A percentile compares a stretch with the other conserved stretches of the same genome.
phyloP scores from a whole-genome alignment of 2,888 invertebrate genomes.

The Zhuqinia jingwanae region DNA sequence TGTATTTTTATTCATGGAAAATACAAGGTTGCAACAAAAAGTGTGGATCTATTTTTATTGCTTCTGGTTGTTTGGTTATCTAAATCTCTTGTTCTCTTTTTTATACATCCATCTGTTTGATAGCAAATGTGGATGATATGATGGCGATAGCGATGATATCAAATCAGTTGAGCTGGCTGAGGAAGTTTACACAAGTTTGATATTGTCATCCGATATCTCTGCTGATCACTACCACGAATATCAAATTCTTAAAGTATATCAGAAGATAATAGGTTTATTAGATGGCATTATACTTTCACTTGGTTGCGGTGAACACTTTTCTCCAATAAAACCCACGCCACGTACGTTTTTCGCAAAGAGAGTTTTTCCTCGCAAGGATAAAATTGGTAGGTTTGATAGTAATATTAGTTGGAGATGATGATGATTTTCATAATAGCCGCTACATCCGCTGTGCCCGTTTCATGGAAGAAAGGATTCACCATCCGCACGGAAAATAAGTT shows the following conservation, averaged over 20 bases:
- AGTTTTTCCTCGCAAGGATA: too few relatives aligned
- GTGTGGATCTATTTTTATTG: not conserved
- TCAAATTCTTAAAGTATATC: not conserved
- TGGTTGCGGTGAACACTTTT: not conserved
- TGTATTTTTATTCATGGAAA: not conserved
- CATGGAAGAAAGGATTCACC: not conserved
- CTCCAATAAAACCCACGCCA: too few relatives aligned
- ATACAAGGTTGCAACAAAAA: not conserved
- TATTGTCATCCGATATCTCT: not conserved
- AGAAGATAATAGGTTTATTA: constrained; percentile 3
- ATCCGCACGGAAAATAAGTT: not conserved
- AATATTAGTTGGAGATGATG: not conserved
- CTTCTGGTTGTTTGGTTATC: constrained; percentile 54
- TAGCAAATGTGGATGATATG: too few relatives aligned
- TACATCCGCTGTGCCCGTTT: not conserved
- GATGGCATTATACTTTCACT: constrained; percentile 42
- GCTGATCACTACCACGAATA: too few relatives aligned
- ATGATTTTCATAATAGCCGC: not conserved
- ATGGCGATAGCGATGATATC: too few relatives aligned
- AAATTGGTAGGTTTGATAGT: too few relatives aligned
- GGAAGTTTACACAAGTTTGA: not conserved
- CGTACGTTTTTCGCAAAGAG: too few relatives aligned
- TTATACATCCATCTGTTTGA: too few relatives aligned
- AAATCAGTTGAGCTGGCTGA: not conserved
- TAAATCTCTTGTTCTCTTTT: constrained; percentile 41